Evolutionary conservation across 2,113 vertebrate genomes (phyloP), one percentile per base, ranked within the genome.

Genomic region (Arizona elegans): DNA sequence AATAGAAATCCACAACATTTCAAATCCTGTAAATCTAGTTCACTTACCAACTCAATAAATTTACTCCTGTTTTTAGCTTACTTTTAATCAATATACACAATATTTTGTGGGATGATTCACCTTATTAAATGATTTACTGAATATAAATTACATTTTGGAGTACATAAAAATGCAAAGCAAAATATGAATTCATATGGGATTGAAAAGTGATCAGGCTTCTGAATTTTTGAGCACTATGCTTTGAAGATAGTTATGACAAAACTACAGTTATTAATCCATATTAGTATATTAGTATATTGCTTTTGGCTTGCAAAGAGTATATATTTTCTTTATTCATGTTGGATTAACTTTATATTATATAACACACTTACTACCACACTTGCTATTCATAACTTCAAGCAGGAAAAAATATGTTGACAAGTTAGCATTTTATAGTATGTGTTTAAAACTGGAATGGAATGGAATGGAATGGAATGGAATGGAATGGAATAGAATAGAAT

Each of bases 101-200:
- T 97, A 94, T 95, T 96, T 97, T 97, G 96, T 96, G 94, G 94
- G 93, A 96, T 95, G 19, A 96, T 97, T 97, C 97, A 98, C 97
- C 96, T 97, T 96, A 97, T 96, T 97, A 96, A 97, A 94, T 96
- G 97, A 96, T 86, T 95, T 97, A 96, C 15, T 93, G 95, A 95
- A 95, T 96, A 95, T 96, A 97, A 97, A 97, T 58, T 97, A 96
- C 96, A 96, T 96, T 95, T 96, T 96, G 93, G 86, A 97, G 92
- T 95, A 97, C 96, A 98, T 97, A 97, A 97, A 96, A 93, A 96
- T 70, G 0, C 96, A 97, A 97, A 94, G 93, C 94, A 96, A 94
- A 93, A 95, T 95, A 94, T 94, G 96, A 96, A 96, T 91, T 90
- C 93, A 1, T 93, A 94, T 94, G 96, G 94, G 94, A 93, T 96